Evolutionary conservation across 2,888 invertebrate genomes (phyloP), one percentile per base, ranked within the genome.

Genomic region (Parnassius apollo): DNA sequence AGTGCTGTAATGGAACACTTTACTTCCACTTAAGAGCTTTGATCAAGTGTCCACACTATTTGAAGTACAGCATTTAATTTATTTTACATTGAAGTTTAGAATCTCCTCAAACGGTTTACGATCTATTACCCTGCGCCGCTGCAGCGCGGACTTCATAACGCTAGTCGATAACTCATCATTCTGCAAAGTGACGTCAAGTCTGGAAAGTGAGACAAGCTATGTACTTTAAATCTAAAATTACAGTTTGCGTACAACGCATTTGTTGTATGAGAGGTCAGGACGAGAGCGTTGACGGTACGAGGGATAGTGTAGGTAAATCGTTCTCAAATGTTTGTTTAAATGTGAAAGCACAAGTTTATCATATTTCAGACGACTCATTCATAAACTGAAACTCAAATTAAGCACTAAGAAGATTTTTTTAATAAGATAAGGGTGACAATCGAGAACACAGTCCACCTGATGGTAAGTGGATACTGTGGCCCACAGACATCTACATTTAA

Each of bases 271-370:
- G 74, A 78, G 81, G 78, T 81, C 82, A 82, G 78, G 73, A 75
- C 71, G 49, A 9, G 78, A 68, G 71, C 81, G 77, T 77, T 83
- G 80, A 83, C 80, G 80, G 75, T 63, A 71, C 75, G 70, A 65
- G n/a, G 8, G 53, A 18, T 51, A 12, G 42, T 44, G 57, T 45
- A 8, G 44, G 9, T 44, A 9, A 44, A 44, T 11, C 11, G 44
- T 44, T 44, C 42, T 42, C 7, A 42, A 42, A 42, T 7, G 42
- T 9, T 42, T 7, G 42, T 42, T 42, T 18, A 7, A 35, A 35
- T 35, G 35, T 35, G 35, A 35, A 35, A 35, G 35, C 35, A 35
- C 35, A 7, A 35, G 4, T 35, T 35, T 35, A 4, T 35, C 0
- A 8, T 12, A 8, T 46, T 46, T 46, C 12, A 46, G 11, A 46